These are phyloP conservation scores for Osmerus mordax DNA, from an alignment of 2,113 vertebrate species.

Conservation along the genomic window DNA sequence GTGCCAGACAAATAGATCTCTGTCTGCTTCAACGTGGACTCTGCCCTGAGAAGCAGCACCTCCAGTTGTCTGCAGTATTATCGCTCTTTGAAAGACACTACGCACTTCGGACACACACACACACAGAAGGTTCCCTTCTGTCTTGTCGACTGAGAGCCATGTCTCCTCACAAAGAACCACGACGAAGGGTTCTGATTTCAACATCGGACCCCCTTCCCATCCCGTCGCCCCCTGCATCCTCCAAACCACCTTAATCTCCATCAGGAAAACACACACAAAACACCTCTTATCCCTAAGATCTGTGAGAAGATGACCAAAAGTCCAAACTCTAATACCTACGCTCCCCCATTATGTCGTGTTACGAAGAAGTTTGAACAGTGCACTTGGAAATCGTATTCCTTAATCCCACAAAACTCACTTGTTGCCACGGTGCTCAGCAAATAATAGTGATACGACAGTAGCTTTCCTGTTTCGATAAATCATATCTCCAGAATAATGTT, in stretches of 20 bases:
- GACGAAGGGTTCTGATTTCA: slow-evolving; percentile 49
- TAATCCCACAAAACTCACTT: no score
- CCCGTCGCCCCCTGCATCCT: neutral
- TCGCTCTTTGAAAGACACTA: slow-evolving; percentile 1
- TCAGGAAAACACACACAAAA: neutral
- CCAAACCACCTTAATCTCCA: neutral
- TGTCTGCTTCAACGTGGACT: slow-evolving; percentile 16
- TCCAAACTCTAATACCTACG: neutral
- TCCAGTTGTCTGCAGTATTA: neutral
- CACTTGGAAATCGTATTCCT: no score
- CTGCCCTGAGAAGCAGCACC: slow-evolving; percentile 7
- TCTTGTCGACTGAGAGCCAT: slow-evolving; percentile 41
- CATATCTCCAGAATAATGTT: slow-evolving; percentile 14
- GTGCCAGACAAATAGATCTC: slow-evolving; percentile 8
- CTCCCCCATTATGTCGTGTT: neutral
- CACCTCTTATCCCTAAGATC: neutral
- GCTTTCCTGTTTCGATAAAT: neutral
- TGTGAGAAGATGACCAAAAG: no score
- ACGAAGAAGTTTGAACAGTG: neutral
- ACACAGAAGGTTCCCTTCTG: slow-evolving; percentile 10
- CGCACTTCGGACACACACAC: neutral
- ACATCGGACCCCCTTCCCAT: slow-evolving; percentile 6
- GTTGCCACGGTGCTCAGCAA: no score
- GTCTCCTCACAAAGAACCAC: slow-evolving; percentile 36
- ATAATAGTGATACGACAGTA: no score